Base-by-base conservation (phyloP, 2,797 vertebrate species). In the Forpus xanthops region DNA sequence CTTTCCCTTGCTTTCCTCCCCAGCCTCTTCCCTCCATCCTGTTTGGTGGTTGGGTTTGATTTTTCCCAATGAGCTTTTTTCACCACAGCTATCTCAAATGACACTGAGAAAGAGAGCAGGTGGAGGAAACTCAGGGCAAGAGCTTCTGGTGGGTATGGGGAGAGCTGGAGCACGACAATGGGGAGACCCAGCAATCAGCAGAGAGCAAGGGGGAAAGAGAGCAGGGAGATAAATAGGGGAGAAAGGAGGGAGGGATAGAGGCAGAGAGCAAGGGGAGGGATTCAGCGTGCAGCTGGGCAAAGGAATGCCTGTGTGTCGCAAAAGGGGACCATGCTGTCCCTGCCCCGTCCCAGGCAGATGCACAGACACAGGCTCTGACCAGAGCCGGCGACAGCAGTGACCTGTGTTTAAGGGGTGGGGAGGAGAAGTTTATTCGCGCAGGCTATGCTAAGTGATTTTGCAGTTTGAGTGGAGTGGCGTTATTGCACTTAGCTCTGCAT, bases 401-500 rank as follows among this genome's bases (percentile, higher is more conserved):
- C 50, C 8, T 65, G 58, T n/a, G 8, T 95, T 96, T 95, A 81
- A 96, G 95, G 61, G 70, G 61, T 58, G 97, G 14, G 55, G 55
- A n/a, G n/a, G n/a, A 15, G 9, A 97, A 97, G 96, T 97, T 97
- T 97, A 97, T 98, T 98, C 98, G 97, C 94, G 1, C 92, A 97
- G 92, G 95, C 94, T 94, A 90, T 95, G 95, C 96, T 98, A 97
- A 98, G 97, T 97, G 97, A 97, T 97, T 98, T 96, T 97, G 95
- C 96, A 97, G 96, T 97, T 92, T 60, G 97, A 98, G 97, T 97
- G 92, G 94, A 96, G 90, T 37, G 91, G 97, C 96, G 97, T 98
- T 97, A 97, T 95, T 97, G 97, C 95, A 97, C 96, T 98, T 97
- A 98, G 96, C 93, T 95, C 96, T 97, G 97, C 97, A 97, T 98